Evolutionary conservation across 2,888 invertebrate genomes (phyloP), one percentile per base, ranked within the genome.

Genomic region (Coelogynopora nodosa): DNA sequence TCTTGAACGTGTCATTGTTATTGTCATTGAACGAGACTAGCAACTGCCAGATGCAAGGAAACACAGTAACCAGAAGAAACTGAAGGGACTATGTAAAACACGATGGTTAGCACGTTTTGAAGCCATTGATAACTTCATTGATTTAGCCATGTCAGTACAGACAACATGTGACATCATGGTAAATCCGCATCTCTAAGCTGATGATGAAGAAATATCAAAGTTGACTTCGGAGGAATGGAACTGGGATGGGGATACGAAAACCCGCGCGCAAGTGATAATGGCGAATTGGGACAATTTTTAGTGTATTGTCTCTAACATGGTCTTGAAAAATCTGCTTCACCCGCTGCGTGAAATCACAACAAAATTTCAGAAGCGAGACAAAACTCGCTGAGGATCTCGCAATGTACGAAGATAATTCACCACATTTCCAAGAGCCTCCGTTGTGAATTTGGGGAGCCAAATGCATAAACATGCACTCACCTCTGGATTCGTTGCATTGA

Each of bases 31-130:
- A 74, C 74, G 74, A 74, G 74, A 74, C 74, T 2, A 74, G 74
- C 74, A 74, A 74, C 74, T 74, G 74, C 74, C 74, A 74, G 74
- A 74, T 74, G 74, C 74, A 74, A 74, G 74, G 74, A 74, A 74
- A 74, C 74, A 74, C 74, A 74, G 74, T 74, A 74, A 74, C 5
- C 74, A 74, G 74, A 74, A 74, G 74, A 74, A 74, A 74, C 74
- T 74, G 74, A 74, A 13, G 74, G 74, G 74, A 74, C 74, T 74
- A 74, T 74, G 74, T 74, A 74, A 74, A 74, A 74, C 74, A 74
- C 74, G 74, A 74, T 74, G 74, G 74, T 10, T 74, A 74, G 74
- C 74, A 74, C 74, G 74, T n/a, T 74, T 74, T 74, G 74, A 74
- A 74, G 74, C 74, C 74, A 74, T 74, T 74, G 74, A 74, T 74